These are phyloP conservation scores for Malurus melanocephalus DNA, from an alignment of 2,113 vertebrate species.

Conservation along the genomic window DNA sequence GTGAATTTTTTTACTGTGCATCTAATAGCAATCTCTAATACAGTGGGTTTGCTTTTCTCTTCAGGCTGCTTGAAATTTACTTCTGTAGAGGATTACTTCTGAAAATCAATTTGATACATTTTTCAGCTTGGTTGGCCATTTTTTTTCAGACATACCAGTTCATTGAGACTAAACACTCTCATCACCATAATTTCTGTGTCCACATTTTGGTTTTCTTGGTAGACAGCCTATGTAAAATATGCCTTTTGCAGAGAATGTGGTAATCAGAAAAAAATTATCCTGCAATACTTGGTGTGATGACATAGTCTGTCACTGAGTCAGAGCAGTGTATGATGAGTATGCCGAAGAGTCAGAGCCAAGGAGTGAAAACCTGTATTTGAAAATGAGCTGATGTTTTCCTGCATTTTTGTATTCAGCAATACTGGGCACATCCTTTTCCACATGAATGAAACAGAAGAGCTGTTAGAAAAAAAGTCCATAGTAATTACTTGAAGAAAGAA, in stretches of 20 bases:
- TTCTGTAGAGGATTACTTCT: not conserved
- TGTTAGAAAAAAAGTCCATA: not conserved
- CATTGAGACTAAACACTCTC: not conserved
- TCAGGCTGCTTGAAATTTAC: not conserved
- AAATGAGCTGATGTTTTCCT: not conserved
- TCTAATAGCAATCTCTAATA: not conserved
- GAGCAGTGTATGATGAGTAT: fast-evolving
- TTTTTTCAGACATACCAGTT: not conserved
- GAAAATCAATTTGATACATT: not conserved
- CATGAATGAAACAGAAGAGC: not conserved
- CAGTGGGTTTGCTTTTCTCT: not conserved
- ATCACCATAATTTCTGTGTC: not conserved
- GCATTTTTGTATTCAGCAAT: not conserved
- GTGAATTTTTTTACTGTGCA: not conserved
- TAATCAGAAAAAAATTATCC: not conserved
- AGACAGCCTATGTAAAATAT: not conserved
- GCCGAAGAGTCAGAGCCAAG: not conserved
- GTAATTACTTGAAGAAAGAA: not conserved
- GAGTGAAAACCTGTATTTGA: not conserved
- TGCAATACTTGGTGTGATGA: not conserved
- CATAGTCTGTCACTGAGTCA: not conserved
- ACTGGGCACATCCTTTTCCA: not conserved
- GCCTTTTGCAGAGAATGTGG: not conserved
- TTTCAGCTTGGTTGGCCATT: not conserved
- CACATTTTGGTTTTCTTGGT: not conserved